Evolutionary conservation across 1,140 invertebrate genomes (phyloP).

Genomic region (Drosophila kurseongensis): DNA sequence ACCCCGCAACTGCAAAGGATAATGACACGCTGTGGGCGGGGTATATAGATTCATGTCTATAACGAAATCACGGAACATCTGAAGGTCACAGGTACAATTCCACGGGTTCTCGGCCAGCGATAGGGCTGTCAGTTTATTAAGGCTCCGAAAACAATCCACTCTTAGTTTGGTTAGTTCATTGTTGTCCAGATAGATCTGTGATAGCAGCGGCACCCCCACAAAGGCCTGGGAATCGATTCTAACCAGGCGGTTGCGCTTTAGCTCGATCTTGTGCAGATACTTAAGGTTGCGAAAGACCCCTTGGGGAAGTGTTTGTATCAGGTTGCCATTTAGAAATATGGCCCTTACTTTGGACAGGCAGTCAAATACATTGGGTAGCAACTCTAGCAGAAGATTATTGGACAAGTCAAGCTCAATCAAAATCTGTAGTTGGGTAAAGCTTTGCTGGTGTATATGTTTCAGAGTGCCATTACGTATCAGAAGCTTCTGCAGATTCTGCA

Average conservation of each 20-base stretch:
- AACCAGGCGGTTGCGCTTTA: slow-evolving; percentile 90
- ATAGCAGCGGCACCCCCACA: slow-evolving; percentile 88
- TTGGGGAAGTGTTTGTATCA: slow-evolving; percentile 88
- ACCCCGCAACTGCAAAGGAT: slow-evolving; percentile 88
- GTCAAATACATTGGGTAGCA: slow-evolving; percentile 90
- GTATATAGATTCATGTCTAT: slow-evolving; percentile 88
- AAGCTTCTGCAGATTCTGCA: slow-evolving; percentile 93
- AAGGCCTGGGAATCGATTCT: slow-evolving; percentile 90
- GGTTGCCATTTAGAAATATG: slow-evolving; percentile 90
- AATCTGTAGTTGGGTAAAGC: slow-evolving; percentile 90
- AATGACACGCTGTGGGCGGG: slow-evolving; percentile 88
- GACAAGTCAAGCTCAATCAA: slow-evolving; percentile 94
- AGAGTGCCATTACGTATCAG: slow-evolving; percentile 89
- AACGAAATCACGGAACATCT: slow-evolving; percentile 91
- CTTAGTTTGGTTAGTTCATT: slow-evolving; percentile 89
- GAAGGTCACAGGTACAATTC: slow-evolving; percentile 94
- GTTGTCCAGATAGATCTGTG: slow-evolving; percentile 88
- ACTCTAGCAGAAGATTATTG: slow-evolving; percentile 88
- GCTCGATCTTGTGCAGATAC: slow-evolving; percentile 90
- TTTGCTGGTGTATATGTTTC: slow-evolving; percentile 87
- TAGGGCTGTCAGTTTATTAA: slow-evolving; percentile 89
- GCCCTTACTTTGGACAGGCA: slow-evolving; percentile 89
- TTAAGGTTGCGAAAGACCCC: slow-evolving; percentile 90
- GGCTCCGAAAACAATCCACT: slow-evolving; percentile 86
- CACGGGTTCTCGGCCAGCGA: slow-evolving; percentile 93